phyloP scores from a whole-genome alignment of 2,888 invertebrate species.

The Synergus japonicus region DNA sequence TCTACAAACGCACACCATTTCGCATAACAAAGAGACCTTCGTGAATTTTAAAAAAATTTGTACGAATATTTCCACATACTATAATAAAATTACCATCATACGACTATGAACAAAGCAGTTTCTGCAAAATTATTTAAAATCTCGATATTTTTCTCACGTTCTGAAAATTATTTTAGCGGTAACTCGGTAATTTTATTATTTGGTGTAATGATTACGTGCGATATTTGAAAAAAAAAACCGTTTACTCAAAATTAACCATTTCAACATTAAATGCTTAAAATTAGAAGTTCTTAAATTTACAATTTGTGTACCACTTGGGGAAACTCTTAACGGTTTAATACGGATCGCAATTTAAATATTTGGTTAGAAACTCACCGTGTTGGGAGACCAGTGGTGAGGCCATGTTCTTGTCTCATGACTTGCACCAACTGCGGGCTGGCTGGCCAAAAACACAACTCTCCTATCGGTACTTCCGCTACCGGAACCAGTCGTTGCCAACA shows the following conservation, averaged over 20 bases:
- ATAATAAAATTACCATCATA: neutral
- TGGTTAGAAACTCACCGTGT: conserved; percentile 67
- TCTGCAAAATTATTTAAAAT: neutral
- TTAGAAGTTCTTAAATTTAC: no score
- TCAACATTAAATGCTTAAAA: no score
- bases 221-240: neutral
- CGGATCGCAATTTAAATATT: conserved; percentile 6
- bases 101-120: neutral
- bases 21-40: neutral
- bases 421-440: conserved; percentile 63
- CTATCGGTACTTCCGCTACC: conserved; percentile 72
- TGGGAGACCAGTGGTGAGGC: conserved; percentile 76
- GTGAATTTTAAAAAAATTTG: neutral
- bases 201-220: neutral
- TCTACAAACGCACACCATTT: neutral
- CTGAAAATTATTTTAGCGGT: neutral
- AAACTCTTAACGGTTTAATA: neutral
- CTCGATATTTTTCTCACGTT: neutral
- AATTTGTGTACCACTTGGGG: neutral
- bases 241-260: no score
- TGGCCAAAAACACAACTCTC: conserved; percentile 75
- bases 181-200: neutral
- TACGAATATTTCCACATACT: neutral
- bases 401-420: conserved; percentile 74
- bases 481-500: conserved; percentile 69